Evolutionary conservation across 2,797 vertebrate genomes (phyloP).

Genomic region (Kryptopterus vitreolus): DNA sequence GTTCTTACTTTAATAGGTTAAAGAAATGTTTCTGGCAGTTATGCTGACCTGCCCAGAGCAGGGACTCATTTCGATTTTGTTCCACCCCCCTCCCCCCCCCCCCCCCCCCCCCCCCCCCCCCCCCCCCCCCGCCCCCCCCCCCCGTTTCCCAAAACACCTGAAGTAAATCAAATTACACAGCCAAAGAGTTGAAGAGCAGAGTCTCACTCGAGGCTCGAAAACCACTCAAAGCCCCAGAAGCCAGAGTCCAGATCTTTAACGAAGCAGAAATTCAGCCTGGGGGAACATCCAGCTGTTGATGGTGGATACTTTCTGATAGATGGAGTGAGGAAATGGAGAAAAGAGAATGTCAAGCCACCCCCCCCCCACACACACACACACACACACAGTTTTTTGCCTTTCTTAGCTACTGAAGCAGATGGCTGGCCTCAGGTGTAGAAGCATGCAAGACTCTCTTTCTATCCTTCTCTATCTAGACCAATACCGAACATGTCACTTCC

Average conservation of each 20-base stretch:
- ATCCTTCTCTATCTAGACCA: not conserved
- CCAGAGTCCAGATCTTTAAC: conserved; percentile 52
- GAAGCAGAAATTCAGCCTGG: conserved; percentile 52
- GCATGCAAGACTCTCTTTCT: conserved; percentile 35
- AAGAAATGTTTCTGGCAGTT: conserved; percentile 32
- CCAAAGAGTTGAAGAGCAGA: conserved; percentile 30
- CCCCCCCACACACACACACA: conserved; percentile 22
- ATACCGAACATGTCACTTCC: conserved; percentile 17
- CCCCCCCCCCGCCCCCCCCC: too few relatives aligned
- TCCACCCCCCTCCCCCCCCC: too few relatives aligned
- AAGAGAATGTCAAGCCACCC: conserved; percentile 41
- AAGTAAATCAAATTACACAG: conserved; percentile 49
- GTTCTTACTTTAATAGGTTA: conserved; percentile 32
- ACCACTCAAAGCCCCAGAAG: conserved; percentile 43
- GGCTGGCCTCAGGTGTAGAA: conserved; percentile 56
- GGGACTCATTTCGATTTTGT: conserved; percentile 38
- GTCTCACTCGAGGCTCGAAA: conserved; percentile 38
- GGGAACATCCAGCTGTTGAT: conserved; percentile 53
- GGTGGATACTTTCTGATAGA: conserved; percentile 52
- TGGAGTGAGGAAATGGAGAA: conserved; percentile 47
- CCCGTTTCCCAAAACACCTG: conserved; percentile 41
- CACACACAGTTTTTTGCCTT: too few relatives aligned
- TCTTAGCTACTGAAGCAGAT: conserved; percentile 54
- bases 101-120: too few relatives aligned
- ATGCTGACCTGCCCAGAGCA: conserved; percentile 26